These are phyloP conservation scores for Heliconius hortense DNA, from an alignment of 2,888 invertebrate genomes.

Conservation along the genomic window DNA sequence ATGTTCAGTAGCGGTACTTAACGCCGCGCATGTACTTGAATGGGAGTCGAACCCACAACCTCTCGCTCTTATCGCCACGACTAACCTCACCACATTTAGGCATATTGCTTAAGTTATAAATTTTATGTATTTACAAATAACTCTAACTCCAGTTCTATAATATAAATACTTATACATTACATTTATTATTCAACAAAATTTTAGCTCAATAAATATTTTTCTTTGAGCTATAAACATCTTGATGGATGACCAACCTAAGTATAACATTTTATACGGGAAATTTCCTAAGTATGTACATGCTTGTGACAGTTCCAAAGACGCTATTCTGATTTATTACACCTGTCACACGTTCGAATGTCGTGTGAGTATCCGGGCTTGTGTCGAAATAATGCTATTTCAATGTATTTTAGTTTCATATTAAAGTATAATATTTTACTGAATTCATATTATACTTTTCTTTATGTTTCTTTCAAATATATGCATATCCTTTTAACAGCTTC, in stretches of 20 bases:
- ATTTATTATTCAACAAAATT: not conserved
- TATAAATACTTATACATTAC: not conserved
- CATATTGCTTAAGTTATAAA: not conserved
- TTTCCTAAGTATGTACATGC: conserved; percentile 45
- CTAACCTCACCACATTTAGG: too few relatives aligned
- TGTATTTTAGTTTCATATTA: conserved; percentile 22
- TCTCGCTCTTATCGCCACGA: too few relatives aligned
- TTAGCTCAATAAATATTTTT: conserved; percentile 2
- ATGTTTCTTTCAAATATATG: too few relatives aligned
- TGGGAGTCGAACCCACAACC: too few relatives aligned
- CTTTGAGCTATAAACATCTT: conserved; percentile 14
- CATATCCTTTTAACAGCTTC: too few relatives aligned
- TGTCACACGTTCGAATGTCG: conserved; percentile 25
- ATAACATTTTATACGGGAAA: conserved; percentile 55
- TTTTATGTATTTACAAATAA: not conserved
- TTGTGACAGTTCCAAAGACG: conserved; percentile 41
- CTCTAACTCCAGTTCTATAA: not conserved
- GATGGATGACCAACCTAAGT: conserved; percentile 43
- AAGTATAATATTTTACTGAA: conserved; percentile 5
- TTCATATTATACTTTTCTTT: not conserved
- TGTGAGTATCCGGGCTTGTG: conserved; percentile 25
- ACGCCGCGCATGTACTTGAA: too few relatives aligned
- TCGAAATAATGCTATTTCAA: conserved; percentile 26
- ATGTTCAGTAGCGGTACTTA: too few relatives aligned
- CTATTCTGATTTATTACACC: conserved; percentile 48